phyloP scores from a whole-genome alignment of 2,113 vertebrate genomes.

The Heptranchias perlo region DNA sequence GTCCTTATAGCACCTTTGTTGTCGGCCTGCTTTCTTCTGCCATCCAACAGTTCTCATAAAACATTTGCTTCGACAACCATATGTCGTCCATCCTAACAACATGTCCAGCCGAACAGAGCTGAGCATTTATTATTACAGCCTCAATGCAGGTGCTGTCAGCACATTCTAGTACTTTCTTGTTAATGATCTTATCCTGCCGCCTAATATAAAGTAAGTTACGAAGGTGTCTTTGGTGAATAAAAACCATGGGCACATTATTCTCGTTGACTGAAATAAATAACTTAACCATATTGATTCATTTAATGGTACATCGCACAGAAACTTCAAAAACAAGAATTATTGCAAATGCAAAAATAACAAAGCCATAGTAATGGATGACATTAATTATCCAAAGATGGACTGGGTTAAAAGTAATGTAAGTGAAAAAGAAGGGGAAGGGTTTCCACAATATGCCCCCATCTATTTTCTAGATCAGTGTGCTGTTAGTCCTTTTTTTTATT shows the following conservation, averaged over 20 bases:
- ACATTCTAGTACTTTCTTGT: background rate
- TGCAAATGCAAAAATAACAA: background rate
- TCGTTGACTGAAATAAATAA: background rate
- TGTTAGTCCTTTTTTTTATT: no score
- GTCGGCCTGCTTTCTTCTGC: background rate
- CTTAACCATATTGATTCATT: background rate
- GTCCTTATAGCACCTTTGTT: background rate
- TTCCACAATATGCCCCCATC: background rate
- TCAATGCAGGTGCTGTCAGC: background rate
- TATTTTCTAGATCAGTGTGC: background rate
- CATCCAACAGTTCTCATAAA: background rate
- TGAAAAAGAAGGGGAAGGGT: background rate
- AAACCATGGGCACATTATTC: background rate
- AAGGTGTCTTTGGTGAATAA: background rate
- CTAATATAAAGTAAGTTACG: background rate
- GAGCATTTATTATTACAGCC: background rate
- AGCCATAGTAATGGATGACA: no score
- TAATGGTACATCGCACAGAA: background rate
- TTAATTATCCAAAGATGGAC: background rate
- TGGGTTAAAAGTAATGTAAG: background rate
- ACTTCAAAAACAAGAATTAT: background rate
- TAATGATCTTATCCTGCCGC: background rate
- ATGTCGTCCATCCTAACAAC: background rate
- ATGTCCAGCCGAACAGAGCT: background rate
- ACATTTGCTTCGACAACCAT: background rate